Percentiles rank a stretch among this genome's conserved stretches.
Conservation (phyloP, 2,797 vertebrate genomes). For the Dipus sagitta region DNA sequence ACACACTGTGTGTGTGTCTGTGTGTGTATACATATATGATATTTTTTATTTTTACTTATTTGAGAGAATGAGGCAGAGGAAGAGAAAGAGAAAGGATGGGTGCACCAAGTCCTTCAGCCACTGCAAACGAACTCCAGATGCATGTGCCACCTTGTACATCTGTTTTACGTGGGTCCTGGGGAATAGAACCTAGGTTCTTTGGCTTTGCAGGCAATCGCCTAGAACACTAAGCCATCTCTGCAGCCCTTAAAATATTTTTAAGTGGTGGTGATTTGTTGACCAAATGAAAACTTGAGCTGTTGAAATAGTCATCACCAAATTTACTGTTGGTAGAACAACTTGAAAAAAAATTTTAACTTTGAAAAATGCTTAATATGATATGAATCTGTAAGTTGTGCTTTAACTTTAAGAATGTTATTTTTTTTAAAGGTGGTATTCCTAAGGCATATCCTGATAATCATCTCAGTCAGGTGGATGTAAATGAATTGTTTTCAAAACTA, state of each 20-base stretch:
- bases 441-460: constrained; percentile 94
- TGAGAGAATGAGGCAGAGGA: no score
- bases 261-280: constrained; percentile 46
- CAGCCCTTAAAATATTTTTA: constrained; percentile 47
- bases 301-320: constrained; percentile 38
- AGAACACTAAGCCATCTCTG: no score
- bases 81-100: no score
- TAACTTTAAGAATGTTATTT: constrained; percentile 55
- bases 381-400: constrained; percentile 57
- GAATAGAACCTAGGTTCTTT: no score
- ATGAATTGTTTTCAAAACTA: constrained; percentile 96
- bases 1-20: no score
- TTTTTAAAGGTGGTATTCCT: constrained; percentile 86
- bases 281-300: constrained; percentile 38
- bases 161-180: no score
- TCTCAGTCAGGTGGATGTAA: constrained; percentile 97
- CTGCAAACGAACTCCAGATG: no score
- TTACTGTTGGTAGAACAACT: constrained; percentile 53
- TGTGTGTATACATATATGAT: background rate
- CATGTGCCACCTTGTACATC: no score
- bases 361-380: constrained; percentile 59
- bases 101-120: no score
- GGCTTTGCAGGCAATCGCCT: no score
- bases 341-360: constrained; percentile 46
- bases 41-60: background rate